These are phyloP conservation scores for Danaus plexippus DNA, from an alignment of 1,140 invertebrate genomes.

Conservation along the genomic window DNA sequence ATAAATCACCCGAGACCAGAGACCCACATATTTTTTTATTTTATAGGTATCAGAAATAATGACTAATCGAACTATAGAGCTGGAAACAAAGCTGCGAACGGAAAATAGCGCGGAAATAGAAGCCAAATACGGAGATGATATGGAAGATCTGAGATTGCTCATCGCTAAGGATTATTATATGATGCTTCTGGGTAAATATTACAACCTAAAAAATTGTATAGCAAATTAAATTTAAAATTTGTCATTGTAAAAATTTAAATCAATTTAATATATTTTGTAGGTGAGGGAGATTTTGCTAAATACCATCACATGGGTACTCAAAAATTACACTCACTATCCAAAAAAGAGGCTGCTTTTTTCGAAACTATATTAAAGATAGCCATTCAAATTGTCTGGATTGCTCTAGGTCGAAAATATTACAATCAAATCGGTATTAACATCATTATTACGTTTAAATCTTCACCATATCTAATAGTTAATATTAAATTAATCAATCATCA, in stretches of 20 bases:
- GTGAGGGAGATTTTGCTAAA: conserved; percentile 36
- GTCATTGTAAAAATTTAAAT: background rate
- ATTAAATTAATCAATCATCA: conserved; percentile 30
- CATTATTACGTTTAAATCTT: conserved; percentile 6
- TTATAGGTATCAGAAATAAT: conserved; percentile 57
- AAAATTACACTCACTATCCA: conserved; percentile 61
- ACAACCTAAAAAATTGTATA: background rate
- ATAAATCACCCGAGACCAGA: too few relatives aligned
- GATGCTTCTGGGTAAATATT: conserved; percentile 57
- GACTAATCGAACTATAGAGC: conserved; percentile 52
- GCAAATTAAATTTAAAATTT: background rate
- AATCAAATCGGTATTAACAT: conserved; percentile 58
- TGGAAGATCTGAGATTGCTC: conserved; percentile 70
- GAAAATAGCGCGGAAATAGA: conserved; percentile 60
- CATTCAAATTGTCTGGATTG: conserved; percentile 73
- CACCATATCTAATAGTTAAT: background rate
- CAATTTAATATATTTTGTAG: conserved; percentile 19
- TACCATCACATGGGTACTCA: conserved; percentile 72
- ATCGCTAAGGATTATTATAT: conserved; percentile 73
- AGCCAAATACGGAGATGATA: conserved; percentile 64
- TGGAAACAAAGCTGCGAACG: conserved; percentile 67
- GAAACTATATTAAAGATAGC: conserved; percentile 70
- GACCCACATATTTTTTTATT: too few relatives aligned
- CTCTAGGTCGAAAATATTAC: conserved; percentile 69
- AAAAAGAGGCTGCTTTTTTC: conserved; percentile 71